Evolutionary conservation across 2,797 vertebrate species (phyloP), one percentile per base, ranked within the genome.

Genomic region (Trachurus trachurus): DNA sequence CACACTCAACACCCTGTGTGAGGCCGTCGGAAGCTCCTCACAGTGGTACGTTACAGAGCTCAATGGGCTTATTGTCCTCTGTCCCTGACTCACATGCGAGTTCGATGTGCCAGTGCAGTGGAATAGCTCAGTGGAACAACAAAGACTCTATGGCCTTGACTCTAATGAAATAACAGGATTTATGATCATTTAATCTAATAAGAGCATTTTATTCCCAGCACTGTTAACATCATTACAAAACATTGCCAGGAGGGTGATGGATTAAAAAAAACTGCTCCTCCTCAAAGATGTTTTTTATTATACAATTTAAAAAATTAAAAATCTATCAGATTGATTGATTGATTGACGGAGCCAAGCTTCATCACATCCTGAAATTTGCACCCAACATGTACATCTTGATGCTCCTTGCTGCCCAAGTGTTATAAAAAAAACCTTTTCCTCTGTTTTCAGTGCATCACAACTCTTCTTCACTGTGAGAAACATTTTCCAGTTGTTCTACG

Each of bases 401-500:
- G 39, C 9, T 40, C 39, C 9, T 40, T 10, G 21, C 21, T n/a
- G 3, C 1, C 26, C 26, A 26, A 26, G 26, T 26, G 39, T 0
- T 26, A 12, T 39, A 22, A 39, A 44, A 4, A 16, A 37, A 34
- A 34, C 31, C 31, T 3, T 47, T 15, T 40, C 26, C 83, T 1
- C 50, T 74, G 42, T 83, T 82, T 54, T 34, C 56, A 99, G 98
- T 81, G 96, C 96, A 1, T 85, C 97, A 37, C 98, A 99, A 75
- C 97, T 99, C 62, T 99, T 99, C 88, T 98, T 97, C 90, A 97
- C 97, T 0, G 97, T 98, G 58, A 94, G 98, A 86, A 98, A 99
- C 86, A 96, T 99, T 82, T 99, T 99, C 91, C 97, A 98, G 88
- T 94, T 99, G 37, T 99, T 99, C 94, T 97, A 95, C 9, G 98